Evolutionary conservation across 2,888 invertebrate genomes (phyloP).

Genomic region (Chironomus riparius): DNA sequence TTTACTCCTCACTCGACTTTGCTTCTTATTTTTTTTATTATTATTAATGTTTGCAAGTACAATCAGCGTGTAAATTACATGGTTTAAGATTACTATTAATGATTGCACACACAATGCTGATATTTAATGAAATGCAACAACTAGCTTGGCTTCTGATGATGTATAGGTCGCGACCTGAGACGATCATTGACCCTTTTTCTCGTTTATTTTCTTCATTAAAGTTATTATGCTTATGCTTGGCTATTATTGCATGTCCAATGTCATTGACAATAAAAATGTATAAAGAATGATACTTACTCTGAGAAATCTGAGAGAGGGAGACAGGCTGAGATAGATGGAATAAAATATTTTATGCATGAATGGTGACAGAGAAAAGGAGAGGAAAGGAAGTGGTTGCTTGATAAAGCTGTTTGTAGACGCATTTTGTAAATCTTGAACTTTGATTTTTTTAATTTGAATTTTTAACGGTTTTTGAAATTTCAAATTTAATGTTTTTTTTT

Average conservation of each 20-base stretch:
- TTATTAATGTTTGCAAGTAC: not conserved
- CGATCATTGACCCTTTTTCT: not conserved
- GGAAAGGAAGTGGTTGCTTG: too few species aligned
- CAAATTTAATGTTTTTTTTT: not conserved
- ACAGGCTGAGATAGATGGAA: too few species aligned
- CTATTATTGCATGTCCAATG: not conserved
- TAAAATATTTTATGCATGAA: too few species aligned
- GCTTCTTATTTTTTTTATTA: not conserved
- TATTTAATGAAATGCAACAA: not conserved
- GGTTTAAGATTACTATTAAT: not conserved
- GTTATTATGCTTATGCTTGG: not conserved
- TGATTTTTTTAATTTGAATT: not conserved
- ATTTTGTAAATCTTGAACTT: too few species aligned
- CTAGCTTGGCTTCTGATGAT: not conserved
- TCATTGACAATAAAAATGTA: not conserved
- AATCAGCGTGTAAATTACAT: conserved; percentile 4
- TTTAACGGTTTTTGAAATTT: not conserved
- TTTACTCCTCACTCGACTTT: not conserved
- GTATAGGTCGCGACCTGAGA: conserved; percentile 8
- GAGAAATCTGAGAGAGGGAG: too few species aligned
- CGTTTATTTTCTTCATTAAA: not conserved
- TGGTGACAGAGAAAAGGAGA: too few species aligned
- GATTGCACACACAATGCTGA: not conserved
- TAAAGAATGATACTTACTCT: not conserved
- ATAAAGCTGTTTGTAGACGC: too few species aligned